A percentile compares a stretch with the other conserved stretches of the same genome.
Conservation (phyloP, 2,113 vertebrate genomes). For the Strigops habroptila region DNA sequence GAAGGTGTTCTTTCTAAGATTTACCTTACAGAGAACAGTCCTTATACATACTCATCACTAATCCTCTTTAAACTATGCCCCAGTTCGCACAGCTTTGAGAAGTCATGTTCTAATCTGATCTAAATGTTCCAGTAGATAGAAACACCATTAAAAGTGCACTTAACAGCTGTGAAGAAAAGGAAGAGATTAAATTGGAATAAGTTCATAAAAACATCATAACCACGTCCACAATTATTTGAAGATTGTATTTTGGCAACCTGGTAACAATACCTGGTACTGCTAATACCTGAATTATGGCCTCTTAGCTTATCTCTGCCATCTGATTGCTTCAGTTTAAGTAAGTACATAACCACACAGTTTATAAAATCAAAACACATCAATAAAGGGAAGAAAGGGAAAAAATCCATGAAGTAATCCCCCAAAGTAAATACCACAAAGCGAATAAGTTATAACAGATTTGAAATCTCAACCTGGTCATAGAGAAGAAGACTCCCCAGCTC, state of each 20-base stretch:
- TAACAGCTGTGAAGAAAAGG: not conserved
- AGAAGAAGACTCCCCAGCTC: not conserved
- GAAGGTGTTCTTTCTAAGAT: slow-evolving; percentile 1
- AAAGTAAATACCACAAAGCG: not conserved
- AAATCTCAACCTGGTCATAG: not conserved
- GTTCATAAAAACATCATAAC: not conserved
- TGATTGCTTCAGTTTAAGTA: not conserved
- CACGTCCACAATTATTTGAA: not conserved
- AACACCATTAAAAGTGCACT: not conserved
- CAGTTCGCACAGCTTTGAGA: not conserved
- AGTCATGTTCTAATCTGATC: not conserved
- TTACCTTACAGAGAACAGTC: not conserved
- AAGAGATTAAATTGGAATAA: not conserved
- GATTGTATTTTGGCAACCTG: not conserved
- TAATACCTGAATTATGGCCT: not conserved
- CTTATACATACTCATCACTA: not conserved
- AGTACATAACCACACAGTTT: not conserved
- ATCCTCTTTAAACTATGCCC: not conserved
- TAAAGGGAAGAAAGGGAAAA: not conserved
- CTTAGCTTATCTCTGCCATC: not conserved
- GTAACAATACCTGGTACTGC: not conserved
- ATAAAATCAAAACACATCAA: not conserved
- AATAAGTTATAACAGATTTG: not conserved
- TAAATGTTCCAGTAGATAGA: not conserved
- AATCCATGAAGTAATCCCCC: fast-evolving